A percentile compares a stretch with the other conserved stretches of the same genome.
Evolutionary conservation across 23 tunicate genomes (phyloP).

Genomic region (Trididemnum miniatum): DNA sequence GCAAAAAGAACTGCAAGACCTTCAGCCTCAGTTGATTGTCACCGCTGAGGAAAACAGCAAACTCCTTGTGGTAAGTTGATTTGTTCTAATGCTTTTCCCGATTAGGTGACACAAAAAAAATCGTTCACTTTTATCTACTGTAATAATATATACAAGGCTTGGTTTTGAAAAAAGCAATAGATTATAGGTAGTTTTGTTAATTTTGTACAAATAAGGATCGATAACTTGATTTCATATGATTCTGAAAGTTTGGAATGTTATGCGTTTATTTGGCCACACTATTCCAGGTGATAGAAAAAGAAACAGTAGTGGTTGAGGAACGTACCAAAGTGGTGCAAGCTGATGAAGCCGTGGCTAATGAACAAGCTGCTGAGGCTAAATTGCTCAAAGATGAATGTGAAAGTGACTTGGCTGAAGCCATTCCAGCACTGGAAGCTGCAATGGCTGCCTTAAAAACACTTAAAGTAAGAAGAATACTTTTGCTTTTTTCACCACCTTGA

Average conservation of each 20-base stretch:
- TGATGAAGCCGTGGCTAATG: slow-evolving; percentile 94
- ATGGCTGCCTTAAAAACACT: slow-evolving; percentile 90
- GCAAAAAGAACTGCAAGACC: slow-evolving; percentile 96
- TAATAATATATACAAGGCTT: too few species aligned
- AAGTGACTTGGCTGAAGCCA: slow-evolving; percentile 95
- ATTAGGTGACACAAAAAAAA: too few species aligned
- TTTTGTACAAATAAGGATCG: too few species aligned
- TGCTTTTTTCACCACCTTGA: too few species aligned
- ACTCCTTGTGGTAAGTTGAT: slow-evolving; percentile 70
- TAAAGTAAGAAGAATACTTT: slow-evolving; percentile 54
- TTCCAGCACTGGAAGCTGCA: slow-evolving; percentile 96
- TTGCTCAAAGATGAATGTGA: slow-evolving; percentile 93
- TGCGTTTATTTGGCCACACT: too few species aligned
- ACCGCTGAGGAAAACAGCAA: slow-evolving; percentile 91
- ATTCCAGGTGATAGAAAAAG: slow-evolving; percentile 78
- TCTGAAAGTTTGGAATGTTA: too few species aligned
- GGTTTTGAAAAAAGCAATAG: too few species aligned
- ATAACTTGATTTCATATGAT: too few species aligned
- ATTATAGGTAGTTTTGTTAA: too few species aligned
- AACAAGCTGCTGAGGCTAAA: slow-evolving; percentile 81
- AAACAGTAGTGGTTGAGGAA: slow-evolving; percentile 86
- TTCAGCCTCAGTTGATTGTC: slow-evolving; percentile 92
- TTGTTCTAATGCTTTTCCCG: too few species aligned
- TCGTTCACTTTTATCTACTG: too few species aligned
- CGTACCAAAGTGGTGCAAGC: slow-evolving; percentile 80